Evolutionary conservation across 2,888 invertebrate genomes (phyloP).

Genomic region (Drosophila testacea): DNA sequence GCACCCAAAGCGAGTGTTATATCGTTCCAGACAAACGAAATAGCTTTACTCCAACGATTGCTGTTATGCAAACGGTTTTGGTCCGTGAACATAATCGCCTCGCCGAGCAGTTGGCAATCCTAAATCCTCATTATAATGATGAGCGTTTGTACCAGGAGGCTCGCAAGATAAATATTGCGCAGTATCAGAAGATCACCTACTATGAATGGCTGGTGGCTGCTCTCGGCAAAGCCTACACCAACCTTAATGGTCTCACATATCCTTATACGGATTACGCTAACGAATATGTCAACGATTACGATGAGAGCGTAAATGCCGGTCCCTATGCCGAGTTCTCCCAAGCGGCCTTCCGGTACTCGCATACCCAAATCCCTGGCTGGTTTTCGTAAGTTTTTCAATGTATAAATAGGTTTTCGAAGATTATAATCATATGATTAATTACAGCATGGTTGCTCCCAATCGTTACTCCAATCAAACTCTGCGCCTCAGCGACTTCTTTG

Average conservation of each 20-base stretch:
- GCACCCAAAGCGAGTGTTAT: slow-evolving; percentile 88
- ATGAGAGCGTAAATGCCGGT: slow-evolving; percentile 86
- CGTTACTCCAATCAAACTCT: slow-evolving; percentile 72
- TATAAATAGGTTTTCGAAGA: background rate
- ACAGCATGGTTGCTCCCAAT: slow-evolving; percentile 72
- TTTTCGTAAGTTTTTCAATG: slow-evolving; percentile 83
- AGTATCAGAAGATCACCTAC: slow-evolving; percentile 86
- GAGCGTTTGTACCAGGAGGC: slow-evolving; percentile 85
- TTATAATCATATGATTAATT: background rate
- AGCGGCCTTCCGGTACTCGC: slow-evolving; percentile 88
- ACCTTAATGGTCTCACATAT: slow-evolving; percentile 71
- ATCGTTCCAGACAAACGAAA: slow-evolving; percentile 87
- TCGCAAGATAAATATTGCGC: slow-evolving; percentile 85
- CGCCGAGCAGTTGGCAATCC: slow-evolving; percentile 79
- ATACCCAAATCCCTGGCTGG: slow-evolving; percentile 86
- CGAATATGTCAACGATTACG: slow-evolving; percentile 86
- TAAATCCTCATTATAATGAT: slow-evolving; percentile 86
- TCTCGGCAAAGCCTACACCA: slow-evolving; percentile 76
- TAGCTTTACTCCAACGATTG: slow-evolving; percentile 83
- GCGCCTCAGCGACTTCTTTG: slow-evolving; percentile 77
- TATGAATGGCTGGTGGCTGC: slow-evolving; percentile 86
- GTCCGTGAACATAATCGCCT: slow-evolving; percentile 86
- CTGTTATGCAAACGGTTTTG: slow-evolving; percentile 84
- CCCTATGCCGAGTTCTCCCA: slow-evolving; percentile 87
- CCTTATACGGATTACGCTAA: slow-evolving; percentile 54